These are phyloP conservation scores for Sylvietta virens DNA, from an alignment of 2,113 vertebrate species.

Conservation along the genomic window DNA sequence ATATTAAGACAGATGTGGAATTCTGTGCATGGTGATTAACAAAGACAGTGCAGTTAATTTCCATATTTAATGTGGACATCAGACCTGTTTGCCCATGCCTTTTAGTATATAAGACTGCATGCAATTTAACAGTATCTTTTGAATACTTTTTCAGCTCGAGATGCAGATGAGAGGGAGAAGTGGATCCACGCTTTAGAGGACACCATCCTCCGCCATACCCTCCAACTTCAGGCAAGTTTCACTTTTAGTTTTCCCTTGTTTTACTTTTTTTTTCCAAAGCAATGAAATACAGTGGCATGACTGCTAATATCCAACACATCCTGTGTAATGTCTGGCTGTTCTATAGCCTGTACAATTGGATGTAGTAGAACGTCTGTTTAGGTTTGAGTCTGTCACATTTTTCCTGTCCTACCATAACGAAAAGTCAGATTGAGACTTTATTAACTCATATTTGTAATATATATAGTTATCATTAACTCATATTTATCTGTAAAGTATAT, in stretches of 20 bases:
- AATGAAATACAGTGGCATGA: not conserved
- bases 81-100: not conserved
- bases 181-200: conserved; percentile 99
- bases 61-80: not conserved
- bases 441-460: not conserved
- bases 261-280: not conserved
- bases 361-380: not conserved
- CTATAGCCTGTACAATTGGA: not conserved
- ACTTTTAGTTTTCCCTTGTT: not conserved
- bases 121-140: not conserved
- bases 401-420: not conserved
- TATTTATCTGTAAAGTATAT: not conserved
- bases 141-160: conserved; percentile 82
- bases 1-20: not conserved
- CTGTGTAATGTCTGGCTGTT: not conserved
- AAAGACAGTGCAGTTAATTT: not conserved
- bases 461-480: not conserved
- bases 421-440: not conserved
- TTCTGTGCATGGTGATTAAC: not conserved
- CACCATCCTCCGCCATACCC: conserved; percentile 96
- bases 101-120: not conserved
- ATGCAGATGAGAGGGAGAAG: conserved; percentile 98
- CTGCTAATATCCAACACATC: not conserved
- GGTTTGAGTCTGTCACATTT: not conserved
- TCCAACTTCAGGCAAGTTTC: conserved; percentile 86